Percentiles rank a stretch among this genome's conserved stretches.
Evolutionary conservation across 1,140 invertebrate species (phyloP).

Genomic region (Tribolium castaneum): DNA sequence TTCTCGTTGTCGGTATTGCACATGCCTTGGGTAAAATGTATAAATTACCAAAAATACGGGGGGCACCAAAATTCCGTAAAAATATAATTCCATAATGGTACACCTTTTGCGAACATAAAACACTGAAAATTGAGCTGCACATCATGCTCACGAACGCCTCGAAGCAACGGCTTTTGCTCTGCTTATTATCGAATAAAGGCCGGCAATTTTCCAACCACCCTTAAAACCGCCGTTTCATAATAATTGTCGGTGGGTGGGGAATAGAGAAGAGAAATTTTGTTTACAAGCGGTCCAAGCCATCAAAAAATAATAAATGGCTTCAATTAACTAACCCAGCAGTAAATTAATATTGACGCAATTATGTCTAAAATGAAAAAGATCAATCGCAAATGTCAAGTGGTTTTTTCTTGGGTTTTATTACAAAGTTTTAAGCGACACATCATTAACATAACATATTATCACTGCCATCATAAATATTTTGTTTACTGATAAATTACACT

Average conservation of each 20-base stretch:
- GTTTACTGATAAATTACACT: constrained; percentile 9
- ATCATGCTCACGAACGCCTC: constrained; percentile 31
- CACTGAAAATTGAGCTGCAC: constrained; percentile 26
- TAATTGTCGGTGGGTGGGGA: constrained; percentile 9
- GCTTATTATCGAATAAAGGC: constrained; percentile 7
- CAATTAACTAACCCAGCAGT: background rate
- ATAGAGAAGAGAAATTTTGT: background rate
- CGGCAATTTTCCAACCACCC: background rate
- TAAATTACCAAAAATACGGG: constrained; percentile 35
- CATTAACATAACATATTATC: constrained; percentile 32
- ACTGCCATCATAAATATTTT: constrained; percentile 33
- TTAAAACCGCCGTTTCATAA: background rate
- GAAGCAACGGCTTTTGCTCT: background rate
- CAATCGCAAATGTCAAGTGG: background rate
- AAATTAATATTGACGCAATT: constrained; percentile 15
- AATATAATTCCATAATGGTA: constrained; percentile 26
- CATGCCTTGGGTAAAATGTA: constrained; percentile 30
- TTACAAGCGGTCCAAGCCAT: background rate
- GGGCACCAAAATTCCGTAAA: constrained; percentile 17
- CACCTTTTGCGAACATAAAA: constrained; percentile 22
- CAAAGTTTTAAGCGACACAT: constrained; percentile 16
- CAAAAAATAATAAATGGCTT: background rate
- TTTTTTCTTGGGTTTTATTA: too few relatives aligned
- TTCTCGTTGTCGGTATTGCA: constrained; percentile 28
- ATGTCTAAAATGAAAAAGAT: background rate